A percentile compares a stretch with the other conserved stretches of the same genome.
Evolutionary conservation across 2,113 vertebrate species (phyloP).

Genomic region (Porphyrio hochstetteri): DNA sequence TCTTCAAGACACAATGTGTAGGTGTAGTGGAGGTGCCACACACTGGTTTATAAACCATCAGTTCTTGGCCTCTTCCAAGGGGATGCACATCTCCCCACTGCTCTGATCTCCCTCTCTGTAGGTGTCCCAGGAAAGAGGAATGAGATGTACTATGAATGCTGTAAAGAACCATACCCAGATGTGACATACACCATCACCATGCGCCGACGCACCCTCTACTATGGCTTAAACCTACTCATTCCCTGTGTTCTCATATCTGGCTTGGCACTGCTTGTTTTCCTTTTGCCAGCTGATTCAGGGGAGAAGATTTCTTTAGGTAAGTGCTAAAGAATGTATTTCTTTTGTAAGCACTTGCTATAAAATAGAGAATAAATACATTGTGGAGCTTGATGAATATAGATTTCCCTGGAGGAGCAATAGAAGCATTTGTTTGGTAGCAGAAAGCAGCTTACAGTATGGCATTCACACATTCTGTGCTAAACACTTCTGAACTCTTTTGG

Average conservation of each 20-base stretch:
- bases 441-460: neutral
- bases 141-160: constrained; percentile 90
- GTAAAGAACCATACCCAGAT: constrained; percentile 90
- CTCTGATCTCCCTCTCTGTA: constrained; percentile 10
- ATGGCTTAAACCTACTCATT: constrained; percentile 89
- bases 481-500: neutral
- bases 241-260: constrained; percentile 90
- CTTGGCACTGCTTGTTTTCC: constrained; percentile 87
- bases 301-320: constrained; percentile 84
- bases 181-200: constrained; percentile 91
- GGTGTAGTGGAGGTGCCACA: neutral
- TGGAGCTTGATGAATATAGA: neutral
- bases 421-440: neutral
- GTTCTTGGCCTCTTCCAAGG: neutral
- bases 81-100: neutral
- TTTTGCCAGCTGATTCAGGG: constrained; percentile 90
- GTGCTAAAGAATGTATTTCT: neutral
- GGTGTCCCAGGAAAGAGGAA: constrained; percentile 88
- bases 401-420: neutral
- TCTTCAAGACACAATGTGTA: neutral
- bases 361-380: neutral
- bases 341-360: neutral
- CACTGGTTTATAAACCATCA: neutral
- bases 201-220: constrained; percentile 88
- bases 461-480: neutral